These are phyloP conservation scores for Argyrosomus japonicus DNA, from an alignment of 2,113 vertebrate species.

Conservation along the genomic window DNA sequence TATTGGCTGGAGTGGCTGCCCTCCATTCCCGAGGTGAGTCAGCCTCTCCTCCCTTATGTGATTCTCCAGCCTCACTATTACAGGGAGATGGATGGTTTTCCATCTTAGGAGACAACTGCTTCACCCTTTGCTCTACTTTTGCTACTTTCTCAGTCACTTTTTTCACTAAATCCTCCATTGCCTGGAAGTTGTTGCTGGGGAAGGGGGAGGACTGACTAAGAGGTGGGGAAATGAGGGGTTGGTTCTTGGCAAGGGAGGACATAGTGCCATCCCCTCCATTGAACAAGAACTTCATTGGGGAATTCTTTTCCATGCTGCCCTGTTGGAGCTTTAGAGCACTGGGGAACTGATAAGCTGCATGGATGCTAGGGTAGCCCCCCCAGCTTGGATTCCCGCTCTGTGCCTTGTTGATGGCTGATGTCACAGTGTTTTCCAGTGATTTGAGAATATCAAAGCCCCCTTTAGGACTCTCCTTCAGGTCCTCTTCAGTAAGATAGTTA, in stretches of 20 bases:
- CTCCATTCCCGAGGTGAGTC: constrained; percentile 86
- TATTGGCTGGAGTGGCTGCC: constrained; percentile 89
- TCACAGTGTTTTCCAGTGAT: constrained; percentile 97
- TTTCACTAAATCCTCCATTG: constrained; percentile 95
- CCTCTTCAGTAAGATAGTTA: constrained; percentile 96
- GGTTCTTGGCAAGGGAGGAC: constrained; percentile 88
- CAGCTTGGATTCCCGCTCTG: constrained; percentile 97
- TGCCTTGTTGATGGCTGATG: constrained; percentile 97
- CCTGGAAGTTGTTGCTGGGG: constrained; percentile 93
- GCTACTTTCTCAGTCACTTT: constrained; percentile 95
- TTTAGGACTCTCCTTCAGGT: constrained; percentile 97
- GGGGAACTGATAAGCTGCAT: constrained; percentile 99
- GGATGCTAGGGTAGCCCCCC: constrained; percentile 98
- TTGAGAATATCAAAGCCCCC: constrained; percentile 97
- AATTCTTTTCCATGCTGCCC: constrained; percentile 87
- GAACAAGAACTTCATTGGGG: constrained; percentile 89
- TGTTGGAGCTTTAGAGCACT: constrained; percentile 92
- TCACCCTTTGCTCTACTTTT: constrained; percentile 93
- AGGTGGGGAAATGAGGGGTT: constrained; percentile 89
- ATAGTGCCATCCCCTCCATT: constrained; percentile 83
- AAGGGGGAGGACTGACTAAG: constrained; percentile 90
- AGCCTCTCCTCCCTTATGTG: constrained; percentile 79
- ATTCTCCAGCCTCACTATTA: constrained; percentile 89
- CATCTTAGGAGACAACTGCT: constrained; percentile 88
- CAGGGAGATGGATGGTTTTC: constrained; percentile 87